phyloP scores from a whole-genome alignment of 2,797 vertebrate species.

The Emys orbicularis region DNA sequence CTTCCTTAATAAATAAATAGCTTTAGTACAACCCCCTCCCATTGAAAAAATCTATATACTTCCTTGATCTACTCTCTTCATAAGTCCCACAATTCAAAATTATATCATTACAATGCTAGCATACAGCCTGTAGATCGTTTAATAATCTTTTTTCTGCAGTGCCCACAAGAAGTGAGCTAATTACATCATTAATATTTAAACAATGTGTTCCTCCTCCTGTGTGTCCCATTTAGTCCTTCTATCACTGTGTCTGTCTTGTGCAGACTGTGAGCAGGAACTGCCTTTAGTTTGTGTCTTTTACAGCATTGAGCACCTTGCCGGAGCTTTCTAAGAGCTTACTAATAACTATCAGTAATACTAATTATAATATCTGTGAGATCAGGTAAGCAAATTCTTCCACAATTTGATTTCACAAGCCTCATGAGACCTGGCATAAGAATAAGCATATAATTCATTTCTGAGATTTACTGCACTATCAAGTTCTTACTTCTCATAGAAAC shows the following conservation, averaged over 20 bases:
- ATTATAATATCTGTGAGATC: not conserved
- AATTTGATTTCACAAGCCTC: not conserved
- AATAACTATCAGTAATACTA: not conserved
- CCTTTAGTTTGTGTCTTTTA: slow-evolving; percentile 2
- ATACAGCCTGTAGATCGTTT: not conserved
- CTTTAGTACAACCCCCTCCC: not conserved
- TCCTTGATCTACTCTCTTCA: not conserved
- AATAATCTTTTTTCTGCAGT: not conserved
- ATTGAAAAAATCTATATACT: not conserved
- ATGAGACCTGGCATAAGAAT: slow-evolving; percentile 18
- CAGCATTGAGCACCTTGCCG: not conserved
- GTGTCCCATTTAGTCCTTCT: not conserved
- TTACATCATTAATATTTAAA: slow-evolving; percentile 37
- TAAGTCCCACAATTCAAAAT: not conserved
- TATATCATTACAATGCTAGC: not conserved
- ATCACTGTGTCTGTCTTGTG: not conserved
- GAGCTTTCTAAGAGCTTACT: not conserved
- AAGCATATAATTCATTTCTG: slow-evolving; percentile 23
- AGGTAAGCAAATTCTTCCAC: not conserved
- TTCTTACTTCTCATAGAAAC: slow-evolving; percentile 42
- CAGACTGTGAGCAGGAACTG: not conserved
- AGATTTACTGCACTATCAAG: slow-evolving; percentile 45
- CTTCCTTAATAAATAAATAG: not conserved
- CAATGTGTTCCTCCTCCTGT: not conserved
- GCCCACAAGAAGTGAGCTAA: not conserved